Percentiles rank a stretch among this genome's conserved stretches.
Conservation (phyloP, 1,140 invertebrate genomes). For the Coenobita brevimanus region DNA sequence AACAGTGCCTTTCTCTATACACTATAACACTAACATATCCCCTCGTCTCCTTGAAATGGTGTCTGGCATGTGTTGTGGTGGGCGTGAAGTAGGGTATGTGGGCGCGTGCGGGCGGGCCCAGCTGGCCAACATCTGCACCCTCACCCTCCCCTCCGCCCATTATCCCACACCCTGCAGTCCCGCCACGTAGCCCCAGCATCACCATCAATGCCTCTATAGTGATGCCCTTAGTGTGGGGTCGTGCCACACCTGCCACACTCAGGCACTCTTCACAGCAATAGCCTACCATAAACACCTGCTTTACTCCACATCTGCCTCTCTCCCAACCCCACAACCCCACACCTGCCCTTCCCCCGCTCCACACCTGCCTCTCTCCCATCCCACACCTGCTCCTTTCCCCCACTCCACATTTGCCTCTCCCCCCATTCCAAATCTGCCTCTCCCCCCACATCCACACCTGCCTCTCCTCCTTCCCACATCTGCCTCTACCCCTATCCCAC, state of each 20-base stretch:
- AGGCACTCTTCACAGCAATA: too few species aligned
- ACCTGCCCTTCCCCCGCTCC: neutral
- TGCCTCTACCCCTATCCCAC: neutral
- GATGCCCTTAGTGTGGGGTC: neutral
- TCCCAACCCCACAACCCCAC: neutral
- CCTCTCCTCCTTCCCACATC: neutral
- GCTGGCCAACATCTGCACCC: constrained; percentile 51
- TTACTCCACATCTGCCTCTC: too few species aligned
- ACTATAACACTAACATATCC: too few species aligned
- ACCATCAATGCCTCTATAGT: neutral
- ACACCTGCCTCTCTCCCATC: constrained; percentile 1
- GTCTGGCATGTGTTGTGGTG: neutral
- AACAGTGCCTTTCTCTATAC: too few species aligned
- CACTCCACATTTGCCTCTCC: neutral
- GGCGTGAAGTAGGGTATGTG: neutral
- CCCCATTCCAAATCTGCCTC: neutral
- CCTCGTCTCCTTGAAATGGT: too few species aligned
- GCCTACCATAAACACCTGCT: too few species aligned
- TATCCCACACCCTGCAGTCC: neutral
- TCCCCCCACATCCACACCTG: neutral
- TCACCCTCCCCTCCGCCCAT: constrained; percentile 24
- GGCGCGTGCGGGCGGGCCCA: neutral
- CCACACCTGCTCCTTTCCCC: neutral
- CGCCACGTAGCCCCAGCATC: constrained; percentile 20
- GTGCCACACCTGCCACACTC: constrained; percentile 27